Conservation (phyloP, 2,888 invertebrate genomes). For the Xestobium rufovillosum region DNA sequence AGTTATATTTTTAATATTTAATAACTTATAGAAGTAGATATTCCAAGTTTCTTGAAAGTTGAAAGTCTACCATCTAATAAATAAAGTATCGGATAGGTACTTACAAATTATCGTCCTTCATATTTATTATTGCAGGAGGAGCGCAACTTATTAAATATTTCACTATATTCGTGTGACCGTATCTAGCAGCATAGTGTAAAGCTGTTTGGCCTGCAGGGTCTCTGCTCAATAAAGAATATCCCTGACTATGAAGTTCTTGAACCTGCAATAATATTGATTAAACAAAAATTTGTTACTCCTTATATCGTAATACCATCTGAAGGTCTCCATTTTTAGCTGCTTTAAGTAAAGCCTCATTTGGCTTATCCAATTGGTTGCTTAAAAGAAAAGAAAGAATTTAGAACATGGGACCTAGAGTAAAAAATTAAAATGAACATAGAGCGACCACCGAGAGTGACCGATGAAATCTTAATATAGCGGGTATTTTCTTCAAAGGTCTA, state of each 20-base stretch:
- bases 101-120: slow-evolving; percentile 79
- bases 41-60: no score
- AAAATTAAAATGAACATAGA: slow-evolving; percentile 9
- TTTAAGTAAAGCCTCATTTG: slow-evolving; percentile 72
- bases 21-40: no score
- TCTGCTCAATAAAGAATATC: slow-evolving; percentile 75
- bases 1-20: no score
- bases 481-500: no score
- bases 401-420: no score
- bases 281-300: neutral
- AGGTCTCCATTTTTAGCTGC: slow-evolving; percentile 80
- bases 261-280: slow-evolving; percentile 48
- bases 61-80: no score
- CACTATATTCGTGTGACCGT: slow-evolving; percentile 84
- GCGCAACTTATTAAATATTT: slow-evolving; percentile 82
- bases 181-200: slow-evolving; percentile 79
- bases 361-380: slow-evolving; percentile 74
- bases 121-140: slow-evolving; percentile 74
- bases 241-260: slow-evolving; percentile 75
- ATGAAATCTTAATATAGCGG: no score
- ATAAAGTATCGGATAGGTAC: slow-evolving; percentile 28
- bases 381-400: slow-evolving; percentile 36
- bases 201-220: slow-evolving; percentile 83
- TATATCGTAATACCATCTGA: slow-evolving; percentile 68
- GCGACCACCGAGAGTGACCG: slow-evolving; percentile 6